These are phyloP conservation scores for Octodonta nipae DNA, from an alignment of 2,888 invertebrate genomes.

Conservation along the genomic window DNA sequence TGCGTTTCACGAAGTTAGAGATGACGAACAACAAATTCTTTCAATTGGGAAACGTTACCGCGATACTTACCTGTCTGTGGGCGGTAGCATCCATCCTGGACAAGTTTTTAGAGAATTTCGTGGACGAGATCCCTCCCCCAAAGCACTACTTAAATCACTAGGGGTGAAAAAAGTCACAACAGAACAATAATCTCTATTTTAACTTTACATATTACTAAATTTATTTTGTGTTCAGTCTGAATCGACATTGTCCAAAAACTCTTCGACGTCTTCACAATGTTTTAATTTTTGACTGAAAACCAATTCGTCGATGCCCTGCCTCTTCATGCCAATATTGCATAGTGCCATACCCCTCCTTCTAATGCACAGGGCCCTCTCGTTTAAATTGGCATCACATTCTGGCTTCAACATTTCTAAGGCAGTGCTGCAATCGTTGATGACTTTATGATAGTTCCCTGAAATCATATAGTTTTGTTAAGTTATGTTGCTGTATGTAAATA, in stretches of 20 bases:
- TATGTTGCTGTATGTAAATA: no score
- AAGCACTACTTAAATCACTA: slow-evolving; percentile 55
- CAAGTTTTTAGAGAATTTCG: slow-evolving; percentile 83
- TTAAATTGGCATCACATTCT: slow-evolving; percentile 54
- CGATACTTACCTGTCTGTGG: slow-evolving; percentile 69
- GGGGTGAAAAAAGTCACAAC: slow-evolving; percentile 27
- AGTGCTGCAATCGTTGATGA: slow-evolving; percentile 44
- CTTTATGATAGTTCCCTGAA: slow-evolving; percentile 52
- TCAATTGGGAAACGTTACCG: slow-evolving; percentile 59
- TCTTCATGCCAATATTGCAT: slow-evolving; percentile 52
- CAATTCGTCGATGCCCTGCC: slow-evolving; percentile 61
- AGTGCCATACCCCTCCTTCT: slow-evolving; percentile 62
- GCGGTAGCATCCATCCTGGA: slow-evolving; percentile 67
- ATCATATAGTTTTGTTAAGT: slow-evolving; percentile 1
- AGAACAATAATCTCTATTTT: no score
- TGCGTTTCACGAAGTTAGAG: slow-evolving; percentile 61
- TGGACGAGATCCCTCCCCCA: slow-evolving; percentile 80
- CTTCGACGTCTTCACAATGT: slow-evolving; percentile 45
- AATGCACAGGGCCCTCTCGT: slow-evolving; percentile 58
- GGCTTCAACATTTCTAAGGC: slow-evolving; percentile 66
- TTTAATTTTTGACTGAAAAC: slow-evolving; percentile 56
- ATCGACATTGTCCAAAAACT: slow-evolving; percentile 15
- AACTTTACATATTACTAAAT: not conserved
- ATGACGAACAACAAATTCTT: slow-evolving; percentile 39
- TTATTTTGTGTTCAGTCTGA: not conserved